Conservation (phyloP, 2,113 vertebrate species). For the Damaliscus lunatus region DNA sequence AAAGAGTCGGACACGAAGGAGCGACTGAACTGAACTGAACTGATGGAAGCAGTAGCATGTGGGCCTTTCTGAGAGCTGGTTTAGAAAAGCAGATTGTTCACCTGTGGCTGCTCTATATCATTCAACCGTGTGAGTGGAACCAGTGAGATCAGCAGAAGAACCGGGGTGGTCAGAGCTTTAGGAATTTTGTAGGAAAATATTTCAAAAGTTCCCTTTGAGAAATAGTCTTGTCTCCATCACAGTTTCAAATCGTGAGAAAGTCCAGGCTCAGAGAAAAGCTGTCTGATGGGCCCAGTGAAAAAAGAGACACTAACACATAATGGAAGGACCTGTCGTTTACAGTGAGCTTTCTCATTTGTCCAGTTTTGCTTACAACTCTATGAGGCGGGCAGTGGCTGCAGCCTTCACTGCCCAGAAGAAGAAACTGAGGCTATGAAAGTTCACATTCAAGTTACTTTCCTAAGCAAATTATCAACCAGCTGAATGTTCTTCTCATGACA, state of each 20-base stretch:
- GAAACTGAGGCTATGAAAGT: not conserved
- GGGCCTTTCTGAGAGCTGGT: not conserved
- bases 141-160: not conserved
- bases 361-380: not conserved
- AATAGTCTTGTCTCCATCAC: not conserved
- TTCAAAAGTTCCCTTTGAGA: not conserved
- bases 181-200: not conserved
- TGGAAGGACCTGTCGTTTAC: not conserved
- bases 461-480: not conserved
- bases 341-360: not conserved
- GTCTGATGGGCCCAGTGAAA: not conserved
- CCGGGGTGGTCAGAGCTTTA: not conserved
- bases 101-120: not conserved
- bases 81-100: not conserved
- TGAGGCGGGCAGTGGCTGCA: accelerated
- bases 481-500: not conserved
- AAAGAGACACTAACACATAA: not conserved
- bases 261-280: not conserved
- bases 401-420: not conserved
- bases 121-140: not conserved
- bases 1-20: too few species aligned
- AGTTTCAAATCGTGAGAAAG: not conserved
- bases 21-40: too few species aligned
- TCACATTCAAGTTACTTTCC: not conserved
- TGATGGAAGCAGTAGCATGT: not conserved